phyloP scores from a whole-genome alignment of 2,888 invertebrate genomes.

The Drosophila demipolita region DNA sequence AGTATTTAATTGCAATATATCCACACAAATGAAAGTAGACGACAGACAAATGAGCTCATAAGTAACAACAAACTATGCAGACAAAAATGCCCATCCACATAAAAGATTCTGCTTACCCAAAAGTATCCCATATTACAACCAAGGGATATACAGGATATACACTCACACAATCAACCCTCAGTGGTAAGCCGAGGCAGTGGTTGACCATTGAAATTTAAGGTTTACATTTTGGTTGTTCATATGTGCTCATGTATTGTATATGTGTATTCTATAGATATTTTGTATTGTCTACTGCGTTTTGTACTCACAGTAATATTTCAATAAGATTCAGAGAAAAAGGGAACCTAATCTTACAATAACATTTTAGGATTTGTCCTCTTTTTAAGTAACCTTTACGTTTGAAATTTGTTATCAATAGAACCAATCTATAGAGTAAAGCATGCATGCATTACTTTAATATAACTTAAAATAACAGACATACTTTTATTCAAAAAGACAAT shows the following conservation, averaged over 20 bases:
- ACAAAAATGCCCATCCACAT: conserved; percentile 15
- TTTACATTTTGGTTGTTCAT: conserved; percentile 39
- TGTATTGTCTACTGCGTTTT: conserved; percentile 48
- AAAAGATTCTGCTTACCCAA: conserved; percentile 51
- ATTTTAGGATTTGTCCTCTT: conserved; percentile 62
- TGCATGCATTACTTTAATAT: conserved; percentile 47
- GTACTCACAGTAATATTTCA: conserved; percentile 27
- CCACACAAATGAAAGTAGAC: conserved; percentile 9
- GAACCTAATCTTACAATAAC: conserved; percentile 69
- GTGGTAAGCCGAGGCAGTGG: conserved; percentile 73
- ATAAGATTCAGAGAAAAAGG: conserved; percentile 55
- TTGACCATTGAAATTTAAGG: conserved; percentile 69
- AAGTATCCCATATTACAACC: conserved; percentile 53
- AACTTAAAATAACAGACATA: conserved; percentile 52
- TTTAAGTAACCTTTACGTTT: conserved; percentile 67
- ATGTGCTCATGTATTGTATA: conserved; percentile 9
- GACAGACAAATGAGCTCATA: conserved; percentile 40
- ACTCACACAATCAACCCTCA: conserved; percentile 52
- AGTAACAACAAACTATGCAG: conserved; percentile 18
- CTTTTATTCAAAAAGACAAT: conserved; percentile 1
- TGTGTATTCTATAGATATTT: conserved; percentile 44
- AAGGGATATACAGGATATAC: conserved; percentile 36
- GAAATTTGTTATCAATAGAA: conserved; percentile 71
- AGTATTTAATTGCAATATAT: conserved; percentile 22
- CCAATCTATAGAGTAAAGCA: conserved; percentile 42